Evolutionary conservation across 2,113 vertebrate genomes (phyloP), one percentile per base, ranked within the genome.

Genomic region (Odobenus rosmarus): DNA sequence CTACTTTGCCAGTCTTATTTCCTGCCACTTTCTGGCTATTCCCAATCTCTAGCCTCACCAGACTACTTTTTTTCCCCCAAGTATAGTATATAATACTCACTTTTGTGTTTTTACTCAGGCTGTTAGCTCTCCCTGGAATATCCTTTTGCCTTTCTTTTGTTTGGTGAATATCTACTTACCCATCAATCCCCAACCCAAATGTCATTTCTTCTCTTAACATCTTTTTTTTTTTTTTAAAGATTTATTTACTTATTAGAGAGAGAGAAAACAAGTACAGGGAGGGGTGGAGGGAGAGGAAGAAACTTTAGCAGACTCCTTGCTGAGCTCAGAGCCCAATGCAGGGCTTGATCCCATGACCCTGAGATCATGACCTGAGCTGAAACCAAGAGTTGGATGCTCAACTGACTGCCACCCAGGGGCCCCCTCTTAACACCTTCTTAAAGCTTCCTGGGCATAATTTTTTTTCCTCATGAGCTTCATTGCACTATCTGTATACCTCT

Each of bases 21-120:
- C n/a, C 36, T 88, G 7, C 23, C 31, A 31, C n/a, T 88, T 87
- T n/a, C n/a, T 72, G 53, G 36, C 49, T 87, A 31, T 93, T 82
- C 46, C 67, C 28, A 83, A 0, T 82, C 28, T 67, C 64, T 96
- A 33, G 49, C 36, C n/a, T 49, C 49, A 93, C 36, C 13, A 93
- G 19, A 53, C 81, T 62, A 81, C 57, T 62, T 88, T 21, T 8
- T 64, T 88, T 82, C 88, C 14, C 90, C 79, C 33, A 62, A 59
- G 21, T 80, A 62, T 80, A 13, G 26, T 46, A 4, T 57, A 24
- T 21, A 49, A 12, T 18, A 69, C 57, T 84, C 77, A 42, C 7
- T 85, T 95, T 14, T 80, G 21, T 93, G 53, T 90, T 90, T 95
- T 90, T 64, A 64, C 14, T 90, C 72, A 55, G 15, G 7, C 80